A percentile compares a stretch with the other conserved stretches of the same genome.
Conservation (phyloP, 2,113 vertebrate species). For the Mungos mungo region DNA sequence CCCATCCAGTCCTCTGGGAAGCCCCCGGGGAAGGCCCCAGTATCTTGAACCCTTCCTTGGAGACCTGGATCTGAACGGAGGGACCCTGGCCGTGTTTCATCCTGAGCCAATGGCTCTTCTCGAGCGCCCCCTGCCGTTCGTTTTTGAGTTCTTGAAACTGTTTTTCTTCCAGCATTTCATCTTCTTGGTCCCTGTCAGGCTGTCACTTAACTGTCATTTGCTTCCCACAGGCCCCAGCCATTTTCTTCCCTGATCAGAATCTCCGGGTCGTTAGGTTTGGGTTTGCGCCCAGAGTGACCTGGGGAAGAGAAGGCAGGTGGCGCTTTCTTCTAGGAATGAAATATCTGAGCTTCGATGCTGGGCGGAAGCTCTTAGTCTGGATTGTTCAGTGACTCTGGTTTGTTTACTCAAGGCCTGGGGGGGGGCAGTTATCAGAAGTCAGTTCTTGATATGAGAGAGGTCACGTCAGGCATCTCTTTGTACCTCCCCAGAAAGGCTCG, state of each 20-base stretch:
- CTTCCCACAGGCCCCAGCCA: not conserved
- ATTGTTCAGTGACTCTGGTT: not conserved
- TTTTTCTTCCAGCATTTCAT: not conserved
- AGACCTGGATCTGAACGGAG: fast-evolving
- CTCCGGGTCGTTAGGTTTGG: not conserved
- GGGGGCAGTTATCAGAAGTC: not conserved
- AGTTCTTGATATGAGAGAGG: fast-evolving
- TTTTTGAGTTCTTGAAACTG: not conserved
- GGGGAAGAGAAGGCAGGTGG: not conserved
- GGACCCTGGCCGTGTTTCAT: fast-evolving
- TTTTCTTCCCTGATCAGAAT: not conserved
- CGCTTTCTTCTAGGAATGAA: not conserved
- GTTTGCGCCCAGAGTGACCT: not conserved
- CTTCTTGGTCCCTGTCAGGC: not conserved
- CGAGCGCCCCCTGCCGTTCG: fast-evolving
- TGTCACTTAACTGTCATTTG: not conserved
- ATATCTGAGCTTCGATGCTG: fast-evolving
- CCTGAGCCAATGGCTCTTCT: not conserved
- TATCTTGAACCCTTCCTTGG: not conserved
- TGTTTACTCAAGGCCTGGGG: not conserved
- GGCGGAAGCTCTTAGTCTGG: fast-evolving
- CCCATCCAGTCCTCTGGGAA: not conserved
- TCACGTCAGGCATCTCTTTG: not conserved
- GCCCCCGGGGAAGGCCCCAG: not conserved
- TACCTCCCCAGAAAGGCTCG: not conserved